Evolutionary conservation across 2,113 vertebrate genomes (phyloP).

Genomic region (Symphodus melops): DNA sequence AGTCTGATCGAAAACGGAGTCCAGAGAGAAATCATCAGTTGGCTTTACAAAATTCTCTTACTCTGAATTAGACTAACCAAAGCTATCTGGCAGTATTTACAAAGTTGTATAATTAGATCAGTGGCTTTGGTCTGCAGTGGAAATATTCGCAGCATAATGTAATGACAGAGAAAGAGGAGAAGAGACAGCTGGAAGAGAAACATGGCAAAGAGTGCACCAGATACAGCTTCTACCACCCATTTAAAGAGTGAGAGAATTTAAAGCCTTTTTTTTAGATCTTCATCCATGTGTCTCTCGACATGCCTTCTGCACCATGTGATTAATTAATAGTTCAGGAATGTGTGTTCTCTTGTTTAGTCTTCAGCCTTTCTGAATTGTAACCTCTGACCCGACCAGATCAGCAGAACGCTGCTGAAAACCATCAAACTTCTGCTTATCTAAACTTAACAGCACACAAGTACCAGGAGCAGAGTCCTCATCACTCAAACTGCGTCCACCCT

Average conservation of each 20-base stretch:
- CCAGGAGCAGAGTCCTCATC: conserved; percentile 39
- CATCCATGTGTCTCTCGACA: conserved; percentile 25
- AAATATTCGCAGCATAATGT: conserved; percentile 64
- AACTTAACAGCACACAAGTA: conserved; percentile 27
- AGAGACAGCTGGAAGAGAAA: conserved; percentile 40
- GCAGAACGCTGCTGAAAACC: conserved; percentile 60
- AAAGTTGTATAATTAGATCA: conserved; percentile 72
- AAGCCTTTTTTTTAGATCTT: conserved; percentile 44
- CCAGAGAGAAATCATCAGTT: conserved; percentile 37
- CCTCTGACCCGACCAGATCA: conserved; percentile 57
- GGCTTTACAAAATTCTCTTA: conserved; percentile 37
- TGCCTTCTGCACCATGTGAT: conserved; percentile 35
- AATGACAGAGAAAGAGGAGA: conserved; percentile 64
- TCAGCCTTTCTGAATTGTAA: conserved; percentile 36
- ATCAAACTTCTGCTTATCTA: conserved; percentile 67
- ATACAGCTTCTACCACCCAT: conserved; percentile 43
- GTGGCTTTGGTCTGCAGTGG: conserved; percentile 68
- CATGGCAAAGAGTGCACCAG: conserved; percentile 14
- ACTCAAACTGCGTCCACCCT: conserved; percentile 55
- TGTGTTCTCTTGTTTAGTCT: conserved; percentile 65
- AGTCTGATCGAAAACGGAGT: conserved; percentile 39
- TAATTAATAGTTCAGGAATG: conserved; percentile 51
- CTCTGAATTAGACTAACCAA: conserved; percentile 39
- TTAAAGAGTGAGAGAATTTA: conserved; percentile 60
- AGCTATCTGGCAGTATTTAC: conserved; percentile 76